These are phyloP conservation scores for Heteromyza rotundicornis DNA, from an alignment of 2,888 invertebrate species.

Conservation along the genomic window DNA sequence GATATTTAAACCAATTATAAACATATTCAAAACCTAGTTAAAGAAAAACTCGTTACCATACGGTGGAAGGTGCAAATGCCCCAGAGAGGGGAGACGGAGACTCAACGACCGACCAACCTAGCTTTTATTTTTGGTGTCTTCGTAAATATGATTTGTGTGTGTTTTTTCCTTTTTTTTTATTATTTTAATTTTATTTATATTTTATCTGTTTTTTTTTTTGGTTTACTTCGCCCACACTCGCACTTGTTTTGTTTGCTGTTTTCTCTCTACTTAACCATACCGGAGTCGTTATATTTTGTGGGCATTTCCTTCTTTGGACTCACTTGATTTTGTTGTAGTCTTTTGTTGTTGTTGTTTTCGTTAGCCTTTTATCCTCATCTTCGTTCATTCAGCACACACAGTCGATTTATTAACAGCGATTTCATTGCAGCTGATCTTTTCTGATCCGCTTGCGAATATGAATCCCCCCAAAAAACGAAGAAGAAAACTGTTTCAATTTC, in stretches of 20 bases:
- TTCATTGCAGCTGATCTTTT: background rate
- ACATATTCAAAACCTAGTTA: background rate
- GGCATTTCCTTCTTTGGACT: no score
- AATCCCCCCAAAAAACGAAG: background rate
- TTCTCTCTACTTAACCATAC: background rate
- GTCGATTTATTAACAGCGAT: background rate
- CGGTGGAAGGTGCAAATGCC: no score
- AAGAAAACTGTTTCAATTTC: background rate
- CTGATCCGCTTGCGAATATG: background rate
- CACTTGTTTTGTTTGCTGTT: background rate
- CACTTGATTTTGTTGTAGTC: background rate
- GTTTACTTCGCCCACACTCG: background rate
- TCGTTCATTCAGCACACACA: background rate
- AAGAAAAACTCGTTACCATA: background rate
- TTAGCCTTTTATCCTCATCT: background rate
- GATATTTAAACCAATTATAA: constrained; percentile 5
- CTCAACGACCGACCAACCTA: no score
- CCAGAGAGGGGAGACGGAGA: no score
- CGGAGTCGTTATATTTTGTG: no score
- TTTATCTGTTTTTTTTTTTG: background rate
- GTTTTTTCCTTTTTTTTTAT: no score
- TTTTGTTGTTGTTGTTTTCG: background rate
- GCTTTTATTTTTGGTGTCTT: no score
- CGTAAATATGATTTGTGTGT: no score
- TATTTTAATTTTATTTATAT: no score